A percentile compares a stretch with the other conserved stretches of the same genome.
These are phyloP conservation scores for Pocillopora meandrina DNA, from an alignment of 92 coral and sea anemone species.

Conservation along the genomic window DNA sequence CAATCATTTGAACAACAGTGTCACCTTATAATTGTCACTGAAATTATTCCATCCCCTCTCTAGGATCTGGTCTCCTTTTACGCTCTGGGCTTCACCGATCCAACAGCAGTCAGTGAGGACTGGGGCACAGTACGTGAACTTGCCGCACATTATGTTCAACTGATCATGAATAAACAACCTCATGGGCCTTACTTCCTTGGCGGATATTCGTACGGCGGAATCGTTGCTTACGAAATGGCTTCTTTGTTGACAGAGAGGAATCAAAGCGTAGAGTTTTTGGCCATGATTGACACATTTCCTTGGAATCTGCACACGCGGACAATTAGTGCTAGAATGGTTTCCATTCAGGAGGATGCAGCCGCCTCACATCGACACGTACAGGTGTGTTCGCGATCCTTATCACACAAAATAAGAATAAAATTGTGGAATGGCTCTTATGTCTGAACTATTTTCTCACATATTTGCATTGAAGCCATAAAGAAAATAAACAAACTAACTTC, in stretches of 20 bases:
- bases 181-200: slow-evolving; percentile 84
- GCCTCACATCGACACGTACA: slow-evolving; percentile 5
- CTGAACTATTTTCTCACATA: not conserved
- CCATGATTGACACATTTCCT: slow-evolving; percentile 51
- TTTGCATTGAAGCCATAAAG: not conserved
- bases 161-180: slow-evolving; percentile 55
- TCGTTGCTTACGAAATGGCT: slow-evolving; percentile 57
- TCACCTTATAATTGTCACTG: too few relatives aligned
- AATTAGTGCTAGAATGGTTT: slow-evolving; percentile 22
- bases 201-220: slow-evolving; percentile 68
- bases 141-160: slow-evolving; percentile 61
- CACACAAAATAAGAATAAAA: not conserved
- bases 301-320: slow-evolving; percentile 18
- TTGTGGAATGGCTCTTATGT: not conserved
- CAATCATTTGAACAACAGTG: too few relatives aligned
- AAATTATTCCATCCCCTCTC: not conserved
- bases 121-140: slow-evolving; percentile 66
- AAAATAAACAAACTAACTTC: too few relatives aligned
- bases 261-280: slow-evolving; percentile 40
- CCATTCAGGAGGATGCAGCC: not conserved
- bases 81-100: slow-evolving; percentile 72
- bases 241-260: slow-evolving; percentile 37
- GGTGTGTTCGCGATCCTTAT: slow-evolving; percentile 4
- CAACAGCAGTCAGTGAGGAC: slow-evolving; percentile 50
- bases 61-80: slow-evolving; percentile 60